Evolutionary conservation across 2,888 invertebrate species (phyloP).

Genomic region (Hemithea aestivaria): DNA sequence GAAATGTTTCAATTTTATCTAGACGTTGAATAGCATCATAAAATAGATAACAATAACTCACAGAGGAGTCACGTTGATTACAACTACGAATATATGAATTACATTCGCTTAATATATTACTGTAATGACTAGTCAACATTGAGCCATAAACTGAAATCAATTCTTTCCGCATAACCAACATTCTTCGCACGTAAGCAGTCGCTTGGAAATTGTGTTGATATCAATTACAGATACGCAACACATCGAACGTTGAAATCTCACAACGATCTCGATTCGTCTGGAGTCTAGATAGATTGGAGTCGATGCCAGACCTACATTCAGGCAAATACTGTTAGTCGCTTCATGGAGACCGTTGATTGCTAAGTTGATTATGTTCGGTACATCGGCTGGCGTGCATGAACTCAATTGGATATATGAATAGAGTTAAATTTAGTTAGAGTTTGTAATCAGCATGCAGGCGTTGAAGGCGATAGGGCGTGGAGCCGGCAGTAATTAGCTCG

Average conservation of each 20-base stretch:
- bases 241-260: slow-evolving; percentile 22
- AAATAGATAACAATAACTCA: slow-evolving; percentile 11
- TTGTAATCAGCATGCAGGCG: slow-evolving; percentile 21
- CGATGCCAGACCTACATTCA: slow-evolving; percentile 22
- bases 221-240: slow-evolving; percentile 32
- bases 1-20: slow-evolving; percentile 15
- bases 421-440: slow-evolving; percentile 33
- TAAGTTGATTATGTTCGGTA: slow-evolving; percentile 41
- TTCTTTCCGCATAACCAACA: slow-evolving; percentile 26
- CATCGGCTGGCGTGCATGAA: slow-evolving; percentile 30
- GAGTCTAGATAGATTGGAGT: slow-evolving; percentile 21
- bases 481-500: slow-evolving; percentile 56
- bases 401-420: slow-evolving; percentile 47
- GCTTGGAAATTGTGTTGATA: slow-evolving; percentile 32
- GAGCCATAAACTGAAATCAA: slow-evolving; percentile 18
- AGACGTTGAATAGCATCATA: slow-evolving; percentile 11
- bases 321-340: slow-evolving; percentile 36
- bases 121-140: not conserved
- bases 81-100: too few species aligned
- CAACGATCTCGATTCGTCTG: slow-evolving; percentile 20
- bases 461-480: slow-evolving; percentile 29
- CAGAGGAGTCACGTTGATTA: slow-evolving; percentile 2
- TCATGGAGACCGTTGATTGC: slow-evolving; percentile 46
- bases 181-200: slow-evolving; percentile 30
- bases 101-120: not conserved